Base-by-base conservation (phyloP, 2,797 vertebrate species). In the Harpagifer antarcticus region DNA sequence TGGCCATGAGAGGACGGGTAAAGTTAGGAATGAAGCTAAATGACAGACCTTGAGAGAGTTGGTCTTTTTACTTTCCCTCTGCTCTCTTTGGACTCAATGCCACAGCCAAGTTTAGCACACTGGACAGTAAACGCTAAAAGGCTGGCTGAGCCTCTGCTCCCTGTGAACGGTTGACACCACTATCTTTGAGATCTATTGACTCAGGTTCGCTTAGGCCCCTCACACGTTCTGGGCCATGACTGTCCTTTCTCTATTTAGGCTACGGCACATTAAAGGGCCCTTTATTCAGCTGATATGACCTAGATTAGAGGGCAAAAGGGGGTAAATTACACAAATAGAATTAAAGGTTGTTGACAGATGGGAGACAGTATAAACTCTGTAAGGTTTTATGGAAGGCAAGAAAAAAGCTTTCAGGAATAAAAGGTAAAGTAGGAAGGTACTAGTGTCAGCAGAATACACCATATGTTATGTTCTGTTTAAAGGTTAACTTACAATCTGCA, bases 121-220 rank as follows among this genome's bases (percentile, higher is more conserved):
- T 69, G 80, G 79, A 79, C 54, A 74, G 68, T 75, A 75, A 78
- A 81, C 72, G 66, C 75, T 80, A 68, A 86, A 79, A 77, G 68
- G 61, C 60, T 85, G 74, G 69, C 74, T 55, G 77, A 77, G 82
- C 70, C 58, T 64, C 57, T 33, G 75, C 78, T 83, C 66, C 49
- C 62, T 60, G 68, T 86, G 81, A 84, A 88, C 83, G 87, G 82
- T 68, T 91, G 89, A 89, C 84, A 84, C 83, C 75, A 88, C 81
- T 91, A 90, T 91, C 89, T 90, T 47, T 85, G 76, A 82, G 81
- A 92, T 92, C 87, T 91, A 88, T 88, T 87, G 86, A 91, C 88
- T 89, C 74, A n/a, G 71, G 78, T 81, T 62, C 47, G 84, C 76
- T 78, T 44, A 52, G 65, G 55, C 44, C 44, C 45, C 62, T 79